Base-by-base conservation (phyloP, 2,888 invertebrate species). In the Trachelus iudaicus region DNA sequence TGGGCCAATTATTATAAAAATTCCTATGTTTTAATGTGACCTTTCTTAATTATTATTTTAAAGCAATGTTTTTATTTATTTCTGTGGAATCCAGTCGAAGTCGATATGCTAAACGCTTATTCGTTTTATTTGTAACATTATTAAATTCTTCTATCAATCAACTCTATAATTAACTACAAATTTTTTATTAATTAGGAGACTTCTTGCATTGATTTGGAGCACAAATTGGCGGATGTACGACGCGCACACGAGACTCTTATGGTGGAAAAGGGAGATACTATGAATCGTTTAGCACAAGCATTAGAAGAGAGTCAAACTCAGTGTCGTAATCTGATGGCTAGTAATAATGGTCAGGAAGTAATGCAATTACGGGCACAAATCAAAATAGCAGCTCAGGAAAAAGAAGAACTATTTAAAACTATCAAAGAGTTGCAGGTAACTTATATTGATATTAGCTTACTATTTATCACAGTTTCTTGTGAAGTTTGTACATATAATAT, bases 241-340 rank as follows among this genome's bases (percentile, higher is more conserved):
- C 91, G 93, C 81, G 94, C 93, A 31, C 94, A 94, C 76, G 95
- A 95, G 85, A 91, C 92, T 4, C 91, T 95, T 81, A 86, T 95
- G 73, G 92, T 94, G 74, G 95, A 95, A 71, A 95, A 95, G 81
- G 93, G 93, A 0, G 92, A 93, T 0, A 94, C 93, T 30, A 94
- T 95, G 79, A 95, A 95, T 89, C 92, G 94, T 73, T 84, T 95
- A n/a, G 94, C 93, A 1, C 91, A 92, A 34, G 94, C 94, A 34
- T 84, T 95, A 74, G 93, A 94, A 81, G 93, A 94, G 11, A 94
- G 95, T 0, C 95, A 95, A 83, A 83, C 89, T 11, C 92, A 92
- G 69, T 93, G 91, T 82, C 90, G 92, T 12, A 92, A 92, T 80
- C 81, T 93, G 75, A 93, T 91, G 83, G 87, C 93, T 30, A 91